These are phyloP conservation scores for Ormyrus thymus DNA, from an alignment of 2,888 invertebrate genomes.

Conservation along the genomic window DNA sequence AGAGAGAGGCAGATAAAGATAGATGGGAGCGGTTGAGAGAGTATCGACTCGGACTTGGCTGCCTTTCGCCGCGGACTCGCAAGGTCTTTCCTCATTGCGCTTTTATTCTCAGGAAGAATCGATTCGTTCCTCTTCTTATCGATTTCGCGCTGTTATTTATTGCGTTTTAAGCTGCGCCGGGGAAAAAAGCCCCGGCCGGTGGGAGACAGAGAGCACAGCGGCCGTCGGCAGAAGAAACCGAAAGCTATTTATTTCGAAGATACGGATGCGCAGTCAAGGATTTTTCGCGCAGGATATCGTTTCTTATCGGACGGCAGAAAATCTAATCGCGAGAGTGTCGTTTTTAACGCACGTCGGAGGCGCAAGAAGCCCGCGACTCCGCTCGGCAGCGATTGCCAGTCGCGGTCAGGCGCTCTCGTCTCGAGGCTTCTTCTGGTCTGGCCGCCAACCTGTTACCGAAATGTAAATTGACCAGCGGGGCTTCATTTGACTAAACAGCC, in stretches of 20 bases:
- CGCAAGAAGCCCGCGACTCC: too few species aligned
- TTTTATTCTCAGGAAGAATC: slow-evolving; percentile 52
- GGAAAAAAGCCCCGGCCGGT: slow-evolving; percentile 24
- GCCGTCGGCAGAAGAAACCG: slow-evolving; percentile 39
- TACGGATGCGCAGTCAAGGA: slow-evolving; percentile 32
- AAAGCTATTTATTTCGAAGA: slow-evolving; percentile 56
- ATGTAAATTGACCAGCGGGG: slow-evolving; percentile 69
- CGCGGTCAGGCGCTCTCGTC: background rate
- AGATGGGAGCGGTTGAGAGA: slow-evolving; percentile 53
- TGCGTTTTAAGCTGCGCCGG: slow-evolving; percentile 49
- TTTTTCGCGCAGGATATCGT: slow-evolving; percentile 30
- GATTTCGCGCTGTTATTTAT: slow-evolving; percentile 55
- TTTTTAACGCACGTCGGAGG: background rate
- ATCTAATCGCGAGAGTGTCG: slow-evolving; percentile 29
- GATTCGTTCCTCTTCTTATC: slow-evolving; percentile 55
- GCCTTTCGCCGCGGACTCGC: slow-evolving; percentile 50
- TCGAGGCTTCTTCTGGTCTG: too few species aligned
- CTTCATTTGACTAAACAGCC: slow-evolving; percentile 71
- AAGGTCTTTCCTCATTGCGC: slow-evolving; percentile 55
- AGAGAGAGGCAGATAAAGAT: slow-evolving; percentile 43
- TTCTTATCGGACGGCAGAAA: slow-evolving; percentile 40
- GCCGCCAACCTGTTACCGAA: slow-evolving; percentile 61
- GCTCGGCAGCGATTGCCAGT: too few species aligned
- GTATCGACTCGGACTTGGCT: slow-evolving; percentile 34
- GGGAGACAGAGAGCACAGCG: background rate